Percentiles rank a stretch among this genome's conserved stretches.
Evolutionary conservation across 2,113 vertebrate species (phyloP).

Genomic region (Catagonus wagneri): DNA sequence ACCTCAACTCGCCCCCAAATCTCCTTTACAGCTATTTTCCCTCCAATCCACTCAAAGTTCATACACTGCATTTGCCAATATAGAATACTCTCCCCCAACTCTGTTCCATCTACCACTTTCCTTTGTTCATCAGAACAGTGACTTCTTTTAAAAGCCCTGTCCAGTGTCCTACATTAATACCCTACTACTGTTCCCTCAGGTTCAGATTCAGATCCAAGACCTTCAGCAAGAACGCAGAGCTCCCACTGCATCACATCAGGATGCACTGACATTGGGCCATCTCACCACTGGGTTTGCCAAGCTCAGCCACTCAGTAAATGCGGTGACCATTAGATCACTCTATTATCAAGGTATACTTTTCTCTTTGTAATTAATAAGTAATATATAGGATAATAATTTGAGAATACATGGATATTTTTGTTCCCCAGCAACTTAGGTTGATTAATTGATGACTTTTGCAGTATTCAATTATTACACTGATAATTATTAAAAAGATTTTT

Average conservation of each 20-base stretch:
- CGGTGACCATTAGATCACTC: not conserved
- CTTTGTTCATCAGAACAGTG: not conserved
- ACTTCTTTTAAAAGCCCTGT: not conserved
- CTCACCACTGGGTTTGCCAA: not conserved
- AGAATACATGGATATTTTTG: not conserved
- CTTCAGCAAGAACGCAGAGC: not conserved
- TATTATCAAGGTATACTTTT: constrained; percentile 3
- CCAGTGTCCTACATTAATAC: not conserved
- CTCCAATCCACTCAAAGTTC: not conserved
- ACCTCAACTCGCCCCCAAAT: not conserved
- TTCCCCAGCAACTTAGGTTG: not conserved
- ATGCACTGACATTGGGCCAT: not conserved
- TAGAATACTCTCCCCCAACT: not conserved
- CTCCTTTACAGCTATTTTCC: not conserved
- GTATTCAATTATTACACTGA: not conserved
- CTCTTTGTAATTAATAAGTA: not conserved
- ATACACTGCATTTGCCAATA: not conserved
- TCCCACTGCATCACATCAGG: not conserved
- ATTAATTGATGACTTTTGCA: constrained; percentile 2
- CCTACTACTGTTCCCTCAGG: not conserved
- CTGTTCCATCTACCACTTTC: not conserved
- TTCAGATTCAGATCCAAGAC: not conserved
- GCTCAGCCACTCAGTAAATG: not conserved
- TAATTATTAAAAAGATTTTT: constrained; percentile 6
- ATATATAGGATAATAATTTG: not conserved